These are phyloP conservation scores for Nomada fabriciana DNA, from an alignment of 2,888 invertebrate genomes.

Conservation along the genomic window DNA sequence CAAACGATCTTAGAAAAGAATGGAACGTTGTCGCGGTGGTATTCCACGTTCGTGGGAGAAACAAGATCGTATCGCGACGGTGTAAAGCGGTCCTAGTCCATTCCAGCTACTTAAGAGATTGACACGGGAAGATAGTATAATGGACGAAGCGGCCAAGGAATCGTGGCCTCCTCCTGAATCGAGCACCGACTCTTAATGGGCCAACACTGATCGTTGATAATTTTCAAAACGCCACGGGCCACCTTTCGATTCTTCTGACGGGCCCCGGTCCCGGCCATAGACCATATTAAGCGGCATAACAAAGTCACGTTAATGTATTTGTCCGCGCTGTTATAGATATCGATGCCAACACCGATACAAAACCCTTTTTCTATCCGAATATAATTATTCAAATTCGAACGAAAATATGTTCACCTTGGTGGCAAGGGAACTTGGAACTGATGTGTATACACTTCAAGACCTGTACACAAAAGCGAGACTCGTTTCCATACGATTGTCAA, in stretches of 20 bases:
- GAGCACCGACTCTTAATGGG: constrained; percentile 73
- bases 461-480: too few species aligned
- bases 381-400: background rate
- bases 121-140: constrained; percentile 83
- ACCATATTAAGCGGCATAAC: constrained; percentile 51
- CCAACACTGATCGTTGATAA: constrained; percentile 76
- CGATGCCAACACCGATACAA: background rate
- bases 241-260: constrained; percentile 58
- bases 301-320: constrained; percentile 38
- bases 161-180: constrained; percentile 57
- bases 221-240: constrained; percentile 70
- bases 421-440: too few species aligned
- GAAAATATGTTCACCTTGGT: too few species aligned
- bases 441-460: too few species aligned
- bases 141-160: constrained; percentile 75
- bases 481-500: too few species aligned
- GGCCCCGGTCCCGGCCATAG: constrained; percentile 59
- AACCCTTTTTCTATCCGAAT: background rate
- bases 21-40: constrained; percentile 23
- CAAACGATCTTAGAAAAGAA: constrained; percentile 3
- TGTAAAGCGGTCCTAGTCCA: constrained; percentile 72
- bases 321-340: constrained; percentile 2
- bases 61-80: constrained; percentile 63
- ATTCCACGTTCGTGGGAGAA: constrained; percentile 53
- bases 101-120: constrained; percentile 84